phyloP scores from a whole-genome alignment of 2,797 vertebrate species.

The Sylvilagus floridanus region DNA sequence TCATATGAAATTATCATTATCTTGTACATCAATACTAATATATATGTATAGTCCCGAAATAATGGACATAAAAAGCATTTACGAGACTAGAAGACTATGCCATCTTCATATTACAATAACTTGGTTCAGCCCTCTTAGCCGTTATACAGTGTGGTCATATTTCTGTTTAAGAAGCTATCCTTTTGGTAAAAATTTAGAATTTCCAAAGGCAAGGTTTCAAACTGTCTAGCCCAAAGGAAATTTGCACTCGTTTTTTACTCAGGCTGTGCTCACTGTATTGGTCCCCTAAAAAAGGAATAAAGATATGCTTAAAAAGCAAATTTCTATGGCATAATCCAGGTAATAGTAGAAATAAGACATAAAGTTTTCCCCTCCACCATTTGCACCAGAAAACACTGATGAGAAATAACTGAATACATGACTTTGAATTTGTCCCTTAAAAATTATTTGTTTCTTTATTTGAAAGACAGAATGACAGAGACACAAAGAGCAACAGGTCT shows the following conservation, averaged over 20 bases:
- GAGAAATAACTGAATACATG: slow-evolving; percentile 15
- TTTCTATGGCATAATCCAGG: slow-evolving; percentile 16
- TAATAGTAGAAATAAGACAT: background rate
- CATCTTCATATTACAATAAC: slow-evolving; percentile 2
- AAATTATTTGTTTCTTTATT: no score
- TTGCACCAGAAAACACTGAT: slow-evolving; percentile 4
- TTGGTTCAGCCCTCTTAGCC: slow-evolving; percentile 30
- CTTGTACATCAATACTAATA: background rate
- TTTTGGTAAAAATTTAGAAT: background rate
- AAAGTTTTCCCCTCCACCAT: background rate
- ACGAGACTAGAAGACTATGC: background rate
- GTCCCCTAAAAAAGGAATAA: background rate
- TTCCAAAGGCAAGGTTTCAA: slow-evolving; percentile 10
- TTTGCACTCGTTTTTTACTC: background rate
- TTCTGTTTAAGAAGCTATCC: background rate
- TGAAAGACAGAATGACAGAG: no score
- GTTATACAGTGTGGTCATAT: background rate
- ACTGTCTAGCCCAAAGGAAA: slow-evolving; percentile 28
- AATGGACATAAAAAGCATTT: slow-evolving; percentile 10
- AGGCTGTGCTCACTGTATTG: background rate
- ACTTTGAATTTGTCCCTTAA: slow-evolving; percentile 13
- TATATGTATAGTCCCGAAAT: background rate
- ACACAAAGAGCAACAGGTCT: no score
- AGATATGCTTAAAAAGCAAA: background rate
- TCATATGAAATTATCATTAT: slow-evolving; percentile 12